phyloP scores from a whole-genome alignment of 1,140 invertebrate genomes.

The Calliopsis andreniformis region DNA sequence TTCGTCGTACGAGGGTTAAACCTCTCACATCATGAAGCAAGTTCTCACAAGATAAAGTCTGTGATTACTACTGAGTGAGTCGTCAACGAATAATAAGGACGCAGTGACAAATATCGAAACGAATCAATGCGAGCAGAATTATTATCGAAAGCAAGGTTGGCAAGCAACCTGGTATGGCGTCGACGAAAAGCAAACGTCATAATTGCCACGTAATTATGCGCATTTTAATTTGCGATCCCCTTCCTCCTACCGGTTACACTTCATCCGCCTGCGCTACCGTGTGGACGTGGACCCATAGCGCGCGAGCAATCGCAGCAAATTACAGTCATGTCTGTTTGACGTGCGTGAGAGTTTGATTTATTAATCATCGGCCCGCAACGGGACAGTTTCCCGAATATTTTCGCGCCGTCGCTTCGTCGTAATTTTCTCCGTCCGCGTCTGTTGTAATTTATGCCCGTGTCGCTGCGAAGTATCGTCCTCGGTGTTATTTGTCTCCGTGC shows the following conservation, averaged over 20 bases:
- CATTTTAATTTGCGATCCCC: slow-evolving; percentile 67
- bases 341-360: slow-evolving; percentile 70
- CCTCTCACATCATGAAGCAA: too few species aligned
- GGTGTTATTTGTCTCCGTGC: neutral
- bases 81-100: too few species aligned
- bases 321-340: slow-evolving; percentile 68
- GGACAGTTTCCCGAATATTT: slow-evolving; percentile 54
- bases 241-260: neutral
- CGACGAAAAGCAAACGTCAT: slow-evolving; percentile 68
- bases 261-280: slow-evolving; percentile 25
- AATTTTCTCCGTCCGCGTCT: slow-evolving; percentile 55
- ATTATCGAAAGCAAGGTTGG: slow-evolving; percentile 31
- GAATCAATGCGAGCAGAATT: slow-evolving; percentile 21
- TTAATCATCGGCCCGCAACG: slow-evolving; percentile 67
- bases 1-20: too few species aligned
- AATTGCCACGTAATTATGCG: slow-evolving; percentile 72
- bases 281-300: neutral
- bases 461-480: neutral
- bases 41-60: too few species aligned
- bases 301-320: slow-evolving; percentile 64
- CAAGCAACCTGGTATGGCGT: neutral
- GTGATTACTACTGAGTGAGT: too few species aligned
- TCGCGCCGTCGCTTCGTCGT: slow-evolving; percentile 48
- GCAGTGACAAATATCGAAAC: neutral
- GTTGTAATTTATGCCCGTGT: slow-evolving; percentile 59